Percentiles rank a stretch among this genome's conserved stretches.
Conservation (phyloP, 2,113 vertebrate species). For the Sebastes fasciatus region DNA sequence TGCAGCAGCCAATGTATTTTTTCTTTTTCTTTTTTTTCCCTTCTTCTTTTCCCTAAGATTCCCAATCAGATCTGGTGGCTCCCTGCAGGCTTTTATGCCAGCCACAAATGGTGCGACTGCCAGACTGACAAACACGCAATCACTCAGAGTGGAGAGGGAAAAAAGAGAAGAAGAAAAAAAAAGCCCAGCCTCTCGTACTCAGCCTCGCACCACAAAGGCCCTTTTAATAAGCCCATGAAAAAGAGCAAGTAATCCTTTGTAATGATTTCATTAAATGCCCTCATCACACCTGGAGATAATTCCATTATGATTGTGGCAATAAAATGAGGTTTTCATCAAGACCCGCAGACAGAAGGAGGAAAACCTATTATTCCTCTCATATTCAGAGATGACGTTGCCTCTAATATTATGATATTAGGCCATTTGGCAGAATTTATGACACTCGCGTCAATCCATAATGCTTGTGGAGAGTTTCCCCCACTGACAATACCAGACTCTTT, state of each 20-base stretch:
- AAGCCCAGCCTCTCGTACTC: constrained; percentile 42
- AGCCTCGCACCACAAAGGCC: constrained; percentile 69
- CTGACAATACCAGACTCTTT: constrained; percentile 31
- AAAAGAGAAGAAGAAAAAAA: neutral
- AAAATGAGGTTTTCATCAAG: constrained; percentile 86
- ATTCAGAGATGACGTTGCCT: constrained; percentile 77
- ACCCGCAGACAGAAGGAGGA: constrained; percentile 77
- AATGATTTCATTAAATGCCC: constrained; percentile 86
- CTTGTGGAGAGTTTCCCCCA: constrained; percentile 35
- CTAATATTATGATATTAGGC: constrained; percentile 72
- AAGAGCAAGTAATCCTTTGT: constrained; percentile 82
- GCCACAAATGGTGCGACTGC: constrained; percentile 79
- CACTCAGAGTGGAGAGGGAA: constrained; percentile 64
- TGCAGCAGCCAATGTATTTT: constrained; percentile 60
- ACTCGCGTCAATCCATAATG: constrained; percentile 54
- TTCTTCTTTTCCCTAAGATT: constrained; percentile 68
- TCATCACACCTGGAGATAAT: constrained; percentile 87
- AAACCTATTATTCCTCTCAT: constrained; percentile 83
- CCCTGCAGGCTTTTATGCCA: constrained; percentile 83
- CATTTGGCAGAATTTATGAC: constrained; percentile 75
- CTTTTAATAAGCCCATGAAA: constrained; percentile 79
- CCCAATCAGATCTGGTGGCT: constrained; percentile 83
- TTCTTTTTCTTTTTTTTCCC: neutral
- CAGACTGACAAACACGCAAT: constrained; percentile 80
- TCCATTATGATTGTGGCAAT: constrained; percentile 86